These are phyloP conservation scores for Sussaba pulchella DNA, from an alignment of 2,888 invertebrate species.

Conservation along the genomic window DNA sequence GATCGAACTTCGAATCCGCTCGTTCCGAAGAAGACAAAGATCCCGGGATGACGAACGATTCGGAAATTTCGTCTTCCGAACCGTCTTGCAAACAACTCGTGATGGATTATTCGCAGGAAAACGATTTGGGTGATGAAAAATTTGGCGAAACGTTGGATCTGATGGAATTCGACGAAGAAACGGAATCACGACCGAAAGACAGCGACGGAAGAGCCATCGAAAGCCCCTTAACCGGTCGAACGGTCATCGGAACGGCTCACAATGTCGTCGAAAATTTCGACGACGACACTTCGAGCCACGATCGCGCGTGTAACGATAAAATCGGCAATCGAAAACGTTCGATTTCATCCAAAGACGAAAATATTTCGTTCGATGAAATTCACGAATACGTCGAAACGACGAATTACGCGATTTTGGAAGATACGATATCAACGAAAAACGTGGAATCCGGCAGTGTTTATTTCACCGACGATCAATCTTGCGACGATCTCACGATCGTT, in stretches of 20 bases:
- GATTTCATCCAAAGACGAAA: background rate
- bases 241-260: conserved; percentile 51
- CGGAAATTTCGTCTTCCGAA: conserved; percentile 28
- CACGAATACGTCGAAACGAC: background rate
- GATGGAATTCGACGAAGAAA: conserved; percentile 48
- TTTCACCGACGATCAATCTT: conserved; percentile 71
- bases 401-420: background rate
- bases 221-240: conserved; percentile 66
- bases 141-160: conserved; percentile 24
- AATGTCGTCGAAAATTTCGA: conserved; percentile 30
- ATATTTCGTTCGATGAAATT: background rate
- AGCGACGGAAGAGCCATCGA: conserved; percentile 20
- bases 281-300: background rate
- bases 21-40: conserved; percentile 46
- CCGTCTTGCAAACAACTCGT: conserved; percentile 48
- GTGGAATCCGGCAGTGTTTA: conserved; percentile 70
- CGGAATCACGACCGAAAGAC: conserved; percentile 29
- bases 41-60: background rate
- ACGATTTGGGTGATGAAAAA: conserved; percentile 28
- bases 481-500: too few species aligned
- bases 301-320: background rate
- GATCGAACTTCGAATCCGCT: conserved; percentile 46
- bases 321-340: background rate
- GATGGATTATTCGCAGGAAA: conserved; percentile 34
- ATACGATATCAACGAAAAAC: conserved; percentile 59